These are phyloP conservation scores for Meiosimyza platycephala DNA, from an alignment of 2,888 invertebrate genomes.

Conservation along the genomic window DNA sequence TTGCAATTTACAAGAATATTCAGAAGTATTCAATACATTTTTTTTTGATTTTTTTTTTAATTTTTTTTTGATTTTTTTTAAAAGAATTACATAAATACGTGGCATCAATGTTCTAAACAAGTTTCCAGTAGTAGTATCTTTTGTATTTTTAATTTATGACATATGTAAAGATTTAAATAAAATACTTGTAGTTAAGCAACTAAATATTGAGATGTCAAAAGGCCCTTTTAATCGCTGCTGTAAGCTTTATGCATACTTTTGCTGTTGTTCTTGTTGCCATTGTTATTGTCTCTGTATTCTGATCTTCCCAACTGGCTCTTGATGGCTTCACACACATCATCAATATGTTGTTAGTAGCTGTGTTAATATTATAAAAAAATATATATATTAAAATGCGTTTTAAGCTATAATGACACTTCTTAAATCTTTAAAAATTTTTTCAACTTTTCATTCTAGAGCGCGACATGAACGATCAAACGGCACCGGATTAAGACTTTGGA, in stretches of 20 bases:
- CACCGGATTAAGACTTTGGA: too few species aligned
- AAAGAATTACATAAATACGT: conserved; percentile 8
- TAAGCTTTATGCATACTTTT: conserved; percentile 12
- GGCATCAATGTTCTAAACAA: conserved; percentile 36
- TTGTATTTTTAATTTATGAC: conserved; percentile 40
- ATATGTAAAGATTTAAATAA: conserved; percentile 20
- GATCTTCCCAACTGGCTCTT: neutral
- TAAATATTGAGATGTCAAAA: conserved; percentile 60
- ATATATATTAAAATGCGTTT: too few species aligned
- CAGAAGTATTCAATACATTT: too few species aligned
- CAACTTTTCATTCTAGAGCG: too few species aligned
- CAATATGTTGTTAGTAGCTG: neutral
- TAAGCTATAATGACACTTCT: too few species aligned
- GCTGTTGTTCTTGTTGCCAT: neutral
- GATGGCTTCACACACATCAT: neutral
- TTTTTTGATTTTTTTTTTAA: too few species aligned
- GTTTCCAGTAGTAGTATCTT: conserved; percentile 34
- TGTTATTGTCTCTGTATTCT: conserved; percentile 1
- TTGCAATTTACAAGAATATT: too few species aligned
- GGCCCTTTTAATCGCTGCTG: conserved; percentile 52
- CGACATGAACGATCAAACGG: too few species aligned
- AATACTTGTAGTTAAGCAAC: neutral
- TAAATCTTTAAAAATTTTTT: too few species aligned
- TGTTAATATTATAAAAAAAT: neutral
- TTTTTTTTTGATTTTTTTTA: too few species aligned